Evolutionary conservation across 2,113 vertebrate genomes (phyloP).

Genomic region (Hystrix brachyura): DNA sequence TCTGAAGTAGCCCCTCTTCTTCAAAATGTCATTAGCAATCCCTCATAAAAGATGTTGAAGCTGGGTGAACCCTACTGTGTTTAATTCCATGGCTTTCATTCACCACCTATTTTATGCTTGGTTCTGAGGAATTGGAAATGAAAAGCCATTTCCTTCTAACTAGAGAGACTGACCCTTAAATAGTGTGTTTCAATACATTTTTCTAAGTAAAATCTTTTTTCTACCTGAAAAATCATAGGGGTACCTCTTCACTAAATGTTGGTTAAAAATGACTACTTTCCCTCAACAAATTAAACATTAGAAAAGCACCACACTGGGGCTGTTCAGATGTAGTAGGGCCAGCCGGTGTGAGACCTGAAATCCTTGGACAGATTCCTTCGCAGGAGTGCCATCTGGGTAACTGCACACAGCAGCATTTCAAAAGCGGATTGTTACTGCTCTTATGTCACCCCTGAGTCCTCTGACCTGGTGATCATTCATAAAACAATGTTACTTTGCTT

Average conservation of each 20-base stretch:
- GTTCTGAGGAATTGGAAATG: not conserved
- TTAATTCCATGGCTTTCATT: not conserved
- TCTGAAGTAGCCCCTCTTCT: not conserved
- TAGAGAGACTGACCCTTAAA: not conserved
- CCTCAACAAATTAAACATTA: not conserved
- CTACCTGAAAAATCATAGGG: not conserved
- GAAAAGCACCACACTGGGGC: conserved; percentile 17
- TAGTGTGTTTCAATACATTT: conserved; percentile 27
- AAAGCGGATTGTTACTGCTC: conserved; percentile 61
- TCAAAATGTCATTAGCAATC: not conserved
- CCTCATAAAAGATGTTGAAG: not conserved
- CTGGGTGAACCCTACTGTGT: not conserved
- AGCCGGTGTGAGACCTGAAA: not conserved
- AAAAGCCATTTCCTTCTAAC: not conserved
- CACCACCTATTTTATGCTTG: not conserved
- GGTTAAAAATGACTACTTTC: not conserved
- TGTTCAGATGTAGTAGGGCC: conserved; percentile 12
- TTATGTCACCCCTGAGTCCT: conserved; percentile 63
- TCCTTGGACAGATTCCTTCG: conserved; percentile 62
- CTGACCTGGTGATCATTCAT: conserved; percentile 72
- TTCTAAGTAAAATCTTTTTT: conserved; percentile 54
- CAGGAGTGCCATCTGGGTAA: conserved; percentile 79
- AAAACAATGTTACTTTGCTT: conserved; percentile 77
- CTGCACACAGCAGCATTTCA: conserved; percentile 75
- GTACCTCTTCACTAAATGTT: conserved; percentile 30